Conservation (phyloP, 2,797 vertebrate species). For the Poliocrania exsul region DNA sequence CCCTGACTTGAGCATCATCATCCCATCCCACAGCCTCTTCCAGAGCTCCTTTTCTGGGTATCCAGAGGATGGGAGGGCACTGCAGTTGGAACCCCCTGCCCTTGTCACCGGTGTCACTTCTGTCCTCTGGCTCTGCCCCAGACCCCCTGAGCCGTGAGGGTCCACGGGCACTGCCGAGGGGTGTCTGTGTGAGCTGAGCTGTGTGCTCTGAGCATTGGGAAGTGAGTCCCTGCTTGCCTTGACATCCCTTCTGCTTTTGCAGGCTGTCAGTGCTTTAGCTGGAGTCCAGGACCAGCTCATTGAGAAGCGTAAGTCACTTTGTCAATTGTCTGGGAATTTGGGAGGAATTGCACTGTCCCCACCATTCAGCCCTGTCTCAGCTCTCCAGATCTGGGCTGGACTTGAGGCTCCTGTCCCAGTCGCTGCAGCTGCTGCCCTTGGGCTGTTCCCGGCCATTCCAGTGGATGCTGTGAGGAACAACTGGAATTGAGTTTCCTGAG, state of each 20-base stretch:
- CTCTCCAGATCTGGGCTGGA: neutral
- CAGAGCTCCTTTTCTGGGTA: neutral
- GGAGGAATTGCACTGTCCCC: neutral
- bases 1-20: neutral
- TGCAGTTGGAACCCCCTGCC: neutral
- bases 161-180: neutral
- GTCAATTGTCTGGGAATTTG: neutral
- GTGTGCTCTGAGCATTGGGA: accelerated
- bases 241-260: neutral
- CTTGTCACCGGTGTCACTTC: neutral
- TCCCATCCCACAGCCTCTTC: neutral
- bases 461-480: neutral
- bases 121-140: neutral
- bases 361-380: neutral
- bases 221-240: neutral
- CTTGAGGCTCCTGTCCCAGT: neutral
- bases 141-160: accelerated
- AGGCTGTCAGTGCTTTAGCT: conserved; percentile 95
- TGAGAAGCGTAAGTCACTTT: conserved; percentile 91
- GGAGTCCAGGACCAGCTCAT: conserved; percentile 97
- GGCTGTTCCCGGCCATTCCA: neutral
- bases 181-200: neutral
- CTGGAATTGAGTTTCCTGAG: neutral
- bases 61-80: neutral
- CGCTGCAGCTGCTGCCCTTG: neutral